These are phyloP conservation scores for Psococerastis gibbosa DNA, from an alignment of 2,888 invertebrate species.

Conservation along the genomic window DNA sequence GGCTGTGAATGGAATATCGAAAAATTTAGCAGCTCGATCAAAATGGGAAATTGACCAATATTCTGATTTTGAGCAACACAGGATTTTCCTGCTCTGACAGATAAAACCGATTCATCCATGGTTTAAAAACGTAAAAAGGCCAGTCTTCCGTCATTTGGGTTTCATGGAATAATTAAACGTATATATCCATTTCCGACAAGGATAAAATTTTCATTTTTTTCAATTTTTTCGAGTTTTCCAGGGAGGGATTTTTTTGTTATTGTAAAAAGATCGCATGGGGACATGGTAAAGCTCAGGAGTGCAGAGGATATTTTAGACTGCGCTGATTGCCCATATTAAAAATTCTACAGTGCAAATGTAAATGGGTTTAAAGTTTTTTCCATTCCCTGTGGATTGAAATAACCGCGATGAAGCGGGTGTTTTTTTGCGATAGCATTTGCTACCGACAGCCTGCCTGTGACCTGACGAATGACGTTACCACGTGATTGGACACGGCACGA, in stretches of 20 bases:
- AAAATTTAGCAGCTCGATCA: background rate
- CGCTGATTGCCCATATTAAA: no score
- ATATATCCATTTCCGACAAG: constrained; percentile 7
- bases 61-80: background rate
- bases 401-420: constrained; percentile 1
- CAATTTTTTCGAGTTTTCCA: background rate
- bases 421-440: constrained; percentile 9
- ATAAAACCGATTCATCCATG: constrained; percentile 6
- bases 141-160: constrained; percentile 8
- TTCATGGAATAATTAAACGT: constrained; percentile 10
- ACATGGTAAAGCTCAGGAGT: no score
- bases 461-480: no score
- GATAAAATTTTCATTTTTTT: constrained; percentile 9
- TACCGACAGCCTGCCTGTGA: no score
- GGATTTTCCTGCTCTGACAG: constrained; percentile 1
- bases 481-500: no score
- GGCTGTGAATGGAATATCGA: no score
- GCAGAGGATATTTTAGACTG: no score
- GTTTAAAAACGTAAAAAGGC: constrained; percentile 4
- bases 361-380: constrained; percentile 10
- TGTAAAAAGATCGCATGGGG: no score
- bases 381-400: constrained; percentile 1
- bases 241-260: background rate
- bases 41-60: background rate
- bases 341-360: constrained; percentile 9